Base-by-base conservation (phyloP, 1,140 invertebrate genomes). In the Hormaphis cornu region DNA sequence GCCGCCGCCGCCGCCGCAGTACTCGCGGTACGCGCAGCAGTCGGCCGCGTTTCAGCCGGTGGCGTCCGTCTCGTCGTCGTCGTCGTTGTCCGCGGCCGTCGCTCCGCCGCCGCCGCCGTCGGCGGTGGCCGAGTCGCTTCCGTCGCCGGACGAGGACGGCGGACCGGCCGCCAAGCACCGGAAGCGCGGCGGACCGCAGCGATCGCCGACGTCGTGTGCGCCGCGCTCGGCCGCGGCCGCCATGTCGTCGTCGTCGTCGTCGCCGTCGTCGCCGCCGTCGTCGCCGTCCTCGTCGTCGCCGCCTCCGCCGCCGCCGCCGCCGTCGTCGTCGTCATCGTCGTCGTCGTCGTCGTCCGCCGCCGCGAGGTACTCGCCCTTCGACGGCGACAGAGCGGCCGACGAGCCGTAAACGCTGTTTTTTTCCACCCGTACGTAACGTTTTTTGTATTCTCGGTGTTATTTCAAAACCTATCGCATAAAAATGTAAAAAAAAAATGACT, bases 241-340 rank as follows among this genome's bases (percentile, higher is more conserved):
- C 42, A 46, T n/a, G 42, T 42, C 12, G 35, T 58, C 18, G n/a
- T n/a, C 12, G 10, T 2, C 56, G 44, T 9, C 37, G 24, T 4
- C 58, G 24, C 12, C 35, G 24, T 16, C n/a, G 14, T 30, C 20
- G 12, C 56, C 5, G 12, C 35, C 3, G 56, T 20, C 4, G 50
- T 16, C 3, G n/a, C 22, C 20, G 35, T 26, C 14, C 22, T 18
- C 14, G n/a, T n/a, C n/a, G n/a, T n/a, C 20, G n/a, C 22, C 30
- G 22, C 6, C 30, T 20, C 33, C 54, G n/a, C 1, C 48, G n/a
- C 14, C 48, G 28, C 0, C 52, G 35, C 53, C 53, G 16, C 30
- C n/a, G 33, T 46, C 40, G 40, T 66, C 59, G 6, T 66, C 59
- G 59, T 66, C 59, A 12, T 7, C 48, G 26, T 44, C 59, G 59